Evolutionary conservation across 2,113 vertebrate genomes (phyloP).

Genomic region (Azemiops feae): DNA sequence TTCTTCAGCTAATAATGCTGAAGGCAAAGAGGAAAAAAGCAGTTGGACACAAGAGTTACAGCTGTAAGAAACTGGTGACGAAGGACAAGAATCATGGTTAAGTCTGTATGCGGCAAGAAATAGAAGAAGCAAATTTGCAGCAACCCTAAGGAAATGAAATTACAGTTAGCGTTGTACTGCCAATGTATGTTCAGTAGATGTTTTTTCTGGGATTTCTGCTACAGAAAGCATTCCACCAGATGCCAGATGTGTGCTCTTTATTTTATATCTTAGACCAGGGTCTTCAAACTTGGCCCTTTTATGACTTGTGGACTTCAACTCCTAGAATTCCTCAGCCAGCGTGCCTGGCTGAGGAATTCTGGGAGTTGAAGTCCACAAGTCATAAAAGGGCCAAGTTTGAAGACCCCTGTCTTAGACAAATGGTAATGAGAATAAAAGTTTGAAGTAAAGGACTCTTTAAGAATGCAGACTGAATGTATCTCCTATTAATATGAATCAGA

Average conservation of each 20-base stretch:
- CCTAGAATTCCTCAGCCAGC: too few relatives aligned
- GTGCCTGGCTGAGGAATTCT: too few relatives aligned
- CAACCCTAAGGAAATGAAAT: neutral
- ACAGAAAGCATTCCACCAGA: neutral
- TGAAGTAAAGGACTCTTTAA: too few relatives aligned
- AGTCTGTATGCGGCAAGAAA: neutral
- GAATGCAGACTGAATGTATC: too few relatives aligned
- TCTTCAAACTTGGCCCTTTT: too few relatives aligned
- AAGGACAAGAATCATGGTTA: neutral
- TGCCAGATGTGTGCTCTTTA: neutral
- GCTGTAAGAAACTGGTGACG: neutral
- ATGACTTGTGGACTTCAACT: too few relatives aligned
- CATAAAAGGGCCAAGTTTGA: too few relatives aligned
- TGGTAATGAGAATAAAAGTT: too few relatives aligned
- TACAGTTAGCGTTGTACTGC: neutral
- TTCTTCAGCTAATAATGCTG: neutral
- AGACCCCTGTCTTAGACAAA: too few relatives aligned
- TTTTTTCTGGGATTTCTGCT: neutral
- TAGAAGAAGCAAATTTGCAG: neutral
- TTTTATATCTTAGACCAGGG: neutral
- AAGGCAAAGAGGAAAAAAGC: neutral
- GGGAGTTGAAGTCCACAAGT: too few relatives aligned
- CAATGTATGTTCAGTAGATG: neutral
- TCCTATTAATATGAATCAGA: too few relatives aligned
- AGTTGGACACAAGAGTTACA: neutral